Conservation (phyloP, 2,113 vertebrate genomes). For the Caranx melampygus region DNA sequence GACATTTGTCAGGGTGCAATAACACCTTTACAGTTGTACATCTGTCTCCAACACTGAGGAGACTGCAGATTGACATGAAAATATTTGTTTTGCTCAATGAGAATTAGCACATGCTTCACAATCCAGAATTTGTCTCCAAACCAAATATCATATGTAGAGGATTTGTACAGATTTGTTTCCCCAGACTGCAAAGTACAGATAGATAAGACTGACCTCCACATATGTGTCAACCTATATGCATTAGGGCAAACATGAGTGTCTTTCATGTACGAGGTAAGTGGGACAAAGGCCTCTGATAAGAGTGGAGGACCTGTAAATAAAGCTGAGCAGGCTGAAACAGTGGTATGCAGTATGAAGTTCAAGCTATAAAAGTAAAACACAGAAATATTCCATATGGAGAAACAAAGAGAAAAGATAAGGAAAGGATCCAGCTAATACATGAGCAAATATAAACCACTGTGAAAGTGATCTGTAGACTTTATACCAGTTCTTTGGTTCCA, state of each 20-base stretch:
- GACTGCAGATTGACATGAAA: conserved; percentile 31
- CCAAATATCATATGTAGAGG: conserved; percentile 11
- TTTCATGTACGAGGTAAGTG: not conserved
- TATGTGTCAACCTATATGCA: not conserved
- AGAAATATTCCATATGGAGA: not conserved
- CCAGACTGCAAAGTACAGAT: conserved; percentile 13
- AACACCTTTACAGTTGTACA: conserved; percentile 35
- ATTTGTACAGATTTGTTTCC: conserved; percentile 5
- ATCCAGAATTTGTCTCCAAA: conserved; percentile 7
- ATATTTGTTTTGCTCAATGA: not conserved
- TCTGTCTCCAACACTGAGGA: conserved; percentile 17
- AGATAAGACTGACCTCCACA: conserved; percentile 10
- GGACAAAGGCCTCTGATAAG: conserved; percentile 42
- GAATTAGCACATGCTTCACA: conserved; percentile 14
- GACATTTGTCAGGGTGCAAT: conserved; percentile 31
- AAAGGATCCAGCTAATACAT: not conserved
- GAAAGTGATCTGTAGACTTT: conserved; percentile 8
- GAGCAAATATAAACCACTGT: not conserved
- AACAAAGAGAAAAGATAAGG: not conserved
- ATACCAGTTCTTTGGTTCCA: not conserved
- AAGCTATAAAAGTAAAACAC: conserved; percentile 7
- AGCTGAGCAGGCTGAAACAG: conserved; percentile 22
- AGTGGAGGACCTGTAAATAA: conserved; percentile 14
- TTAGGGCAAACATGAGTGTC: not conserved
- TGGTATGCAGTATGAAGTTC: conserved; percentile 12